Conservation (phyloP, 53 echinoderm and acorn worm genomes). For the Apostichopus leukothele region DNA sequence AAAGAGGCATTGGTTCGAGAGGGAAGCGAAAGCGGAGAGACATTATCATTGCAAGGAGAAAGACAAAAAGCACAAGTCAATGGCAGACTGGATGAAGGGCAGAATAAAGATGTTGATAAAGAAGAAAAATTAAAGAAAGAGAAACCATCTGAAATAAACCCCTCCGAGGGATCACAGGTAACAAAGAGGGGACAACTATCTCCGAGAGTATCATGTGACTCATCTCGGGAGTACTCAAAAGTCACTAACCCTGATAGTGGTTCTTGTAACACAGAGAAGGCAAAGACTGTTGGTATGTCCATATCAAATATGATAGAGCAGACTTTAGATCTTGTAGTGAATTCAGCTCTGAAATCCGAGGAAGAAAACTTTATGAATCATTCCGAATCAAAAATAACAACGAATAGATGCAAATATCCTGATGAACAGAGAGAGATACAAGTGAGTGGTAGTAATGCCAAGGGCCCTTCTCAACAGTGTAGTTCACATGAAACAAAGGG, state of each 20-base stretch:
- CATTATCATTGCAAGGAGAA: neutral
- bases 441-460: neutral
- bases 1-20: neutral
- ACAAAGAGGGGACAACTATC: neutral
- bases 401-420: neutral
- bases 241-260: neutral
- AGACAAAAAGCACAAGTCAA: neutral
- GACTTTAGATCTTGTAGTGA: conserved; percentile 70
- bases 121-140: neutral
- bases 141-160: neutral
- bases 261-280: neutral
- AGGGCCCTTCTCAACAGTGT: neutral
- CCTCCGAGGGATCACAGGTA: neutral
- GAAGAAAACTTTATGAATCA: neutral
- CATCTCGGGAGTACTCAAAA: neutral
- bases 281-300: conserved; percentile 64
- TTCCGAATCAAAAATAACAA: neutral
- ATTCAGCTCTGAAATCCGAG: conserved; percentile 34
- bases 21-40: neutral
- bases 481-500: neutral
- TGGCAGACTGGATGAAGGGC: neutral
- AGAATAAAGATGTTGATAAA: neutral
- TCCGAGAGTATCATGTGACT: neutral
- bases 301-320: conserved; percentile 95
- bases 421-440: neutral